A percentile compares a stretch with the other conserved stretches of the same genome.
Evolutionary conservation across 2,888 invertebrate genomes (phyloP).

Genomic region (Rhyacophila evoluta): DNA sequence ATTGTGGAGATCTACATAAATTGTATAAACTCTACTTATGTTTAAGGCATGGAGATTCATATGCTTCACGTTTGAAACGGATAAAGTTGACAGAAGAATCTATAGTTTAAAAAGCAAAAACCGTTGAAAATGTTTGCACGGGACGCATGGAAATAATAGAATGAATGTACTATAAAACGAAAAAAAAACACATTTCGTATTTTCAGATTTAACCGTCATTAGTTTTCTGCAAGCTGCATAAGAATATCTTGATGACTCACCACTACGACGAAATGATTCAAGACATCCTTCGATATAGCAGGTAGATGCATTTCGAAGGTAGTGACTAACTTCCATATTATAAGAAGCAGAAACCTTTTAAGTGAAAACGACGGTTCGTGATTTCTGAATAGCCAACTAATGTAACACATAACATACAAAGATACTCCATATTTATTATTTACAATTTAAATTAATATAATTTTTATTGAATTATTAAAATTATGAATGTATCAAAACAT

Average conservation of each 20-base stretch:
- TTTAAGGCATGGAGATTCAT: too few species aligned
- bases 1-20: too few species aligned
- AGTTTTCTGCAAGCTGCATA: slow-evolving; percentile 12
- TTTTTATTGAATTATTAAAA: too few species aligned
- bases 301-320: not conserved
- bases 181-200: not conserved
- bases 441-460: not conserved
- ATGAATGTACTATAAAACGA: not conserved
- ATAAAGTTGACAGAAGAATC: too few species aligned
- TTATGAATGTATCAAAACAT: too few species aligned
- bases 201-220: not conserved
- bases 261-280: not conserved
- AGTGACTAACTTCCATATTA: slow-evolving; percentile 14
- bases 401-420: not conserved
- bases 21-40: too few species aligned
- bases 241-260: not conserved
- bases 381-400: not conserved
- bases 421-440: not conserved
- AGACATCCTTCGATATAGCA: slow-evolving; percentile 9
- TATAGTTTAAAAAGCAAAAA: too few species aligned
- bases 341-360: slow-evolving; percentile 9
- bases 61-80: too few species aligned
- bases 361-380: slow-evolving; percentile 5
- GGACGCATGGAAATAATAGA: not conserved
- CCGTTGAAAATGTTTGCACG: not conserved